A percentile compares a stretch with the other conserved stretches of the same genome.
phyloP scores from a whole-genome alignment of 2,888 invertebrate species.

The Caenorhabditis sulstoni region DNA sequence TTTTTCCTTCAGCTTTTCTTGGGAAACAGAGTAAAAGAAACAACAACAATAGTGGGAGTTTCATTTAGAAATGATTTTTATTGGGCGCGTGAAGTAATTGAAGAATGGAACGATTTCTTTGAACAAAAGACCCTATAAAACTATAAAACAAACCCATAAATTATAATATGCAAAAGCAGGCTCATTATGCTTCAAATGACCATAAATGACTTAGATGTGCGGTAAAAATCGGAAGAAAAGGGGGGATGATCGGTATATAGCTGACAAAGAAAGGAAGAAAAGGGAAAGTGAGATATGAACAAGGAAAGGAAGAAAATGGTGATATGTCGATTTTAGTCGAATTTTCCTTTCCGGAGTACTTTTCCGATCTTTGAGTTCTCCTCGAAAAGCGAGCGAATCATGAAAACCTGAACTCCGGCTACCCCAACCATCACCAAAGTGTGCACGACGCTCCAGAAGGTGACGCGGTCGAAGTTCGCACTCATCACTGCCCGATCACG shows the following conservation, averaged over 20 bases:
- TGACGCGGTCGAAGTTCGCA: slow-evolving; percentile 88
- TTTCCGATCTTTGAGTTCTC: slow-evolving; percentile 82
- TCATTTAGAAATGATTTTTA: too few relatives aligned
- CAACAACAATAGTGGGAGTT: too few relatives aligned
- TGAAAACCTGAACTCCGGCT: slow-evolving; percentile 85
- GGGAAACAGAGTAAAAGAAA: neutral
- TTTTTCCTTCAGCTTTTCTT: neutral
- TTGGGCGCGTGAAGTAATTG: too few relatives aligned
- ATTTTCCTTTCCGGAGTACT: slow-evolving; percentile 67
- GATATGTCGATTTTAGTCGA: slow-evolving; percentile 40
- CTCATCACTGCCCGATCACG: slow-evolving; percentile 89
- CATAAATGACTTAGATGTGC: slow-evolving; percentile 31
- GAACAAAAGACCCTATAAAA: slow-evolving; percentile 24
- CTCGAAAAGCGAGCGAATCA: slow-evolving; percentile 89
- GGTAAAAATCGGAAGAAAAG: slow-evolving; percentile 13
- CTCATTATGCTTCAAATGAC: slow-evolving; percentile 36
- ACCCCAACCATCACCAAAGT: slow-evolving; percentile 87
- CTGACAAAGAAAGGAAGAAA: neutral
- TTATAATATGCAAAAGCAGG: neutral
- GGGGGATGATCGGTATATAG: neutral
- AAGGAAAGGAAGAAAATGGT: too few relatives aligned
- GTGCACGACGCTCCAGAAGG: slow-evolving; percentile 88
- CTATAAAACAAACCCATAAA: slow-evolving; percentile 38
- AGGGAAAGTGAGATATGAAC: too few relatives aligned
- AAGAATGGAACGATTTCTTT: too few relatives aligned